phyloP scores from a whole-genome alignment of 2,797 vertebrate species.

The Coreius guichenoti region DNA sequence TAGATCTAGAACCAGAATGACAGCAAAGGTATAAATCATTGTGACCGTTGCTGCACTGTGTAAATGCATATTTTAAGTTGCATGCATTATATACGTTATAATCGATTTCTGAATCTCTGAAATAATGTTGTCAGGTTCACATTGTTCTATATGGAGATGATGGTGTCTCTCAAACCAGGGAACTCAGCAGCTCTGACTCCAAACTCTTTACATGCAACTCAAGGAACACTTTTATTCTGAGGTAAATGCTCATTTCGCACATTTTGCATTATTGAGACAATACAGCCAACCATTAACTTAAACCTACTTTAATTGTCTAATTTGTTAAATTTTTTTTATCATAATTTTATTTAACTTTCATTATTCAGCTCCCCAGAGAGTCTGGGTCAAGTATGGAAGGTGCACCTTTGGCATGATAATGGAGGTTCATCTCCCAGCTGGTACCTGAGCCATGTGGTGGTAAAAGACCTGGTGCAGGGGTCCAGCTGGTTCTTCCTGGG shows the following conservation, averaged over 20 bases:
- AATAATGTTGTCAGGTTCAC: slow-evolving; percentile 76
- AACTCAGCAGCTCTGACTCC: slow-evolving; percentile 77
- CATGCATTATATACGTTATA: not conserved
- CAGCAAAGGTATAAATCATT: slow-evolving; percentile 77
- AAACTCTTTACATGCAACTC: slow-evolving; percentile 82
- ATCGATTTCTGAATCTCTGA: not conserved
- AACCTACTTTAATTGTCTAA: not conserved
- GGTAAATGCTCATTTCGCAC: slow-evolving; percentile 68
- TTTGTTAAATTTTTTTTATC: not conserved
- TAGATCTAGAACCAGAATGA: slow-evolving; percentile 75
- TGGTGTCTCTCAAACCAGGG: slow-evolving; percentile 79
- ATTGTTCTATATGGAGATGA: slow-evolving; percentile 80
- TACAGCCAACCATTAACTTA: not conserved
- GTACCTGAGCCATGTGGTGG: slow-evolving; percentile 80
- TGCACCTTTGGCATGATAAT: slow-evolving; percentile 85
- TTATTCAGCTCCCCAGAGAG: slow-evolving; percentile 72
- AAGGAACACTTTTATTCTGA: slow-evolving; percentile 83
- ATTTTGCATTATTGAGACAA: not conserved
- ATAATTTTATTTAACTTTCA: not conserved
- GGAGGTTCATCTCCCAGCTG: slow-evolving; percentile 78
- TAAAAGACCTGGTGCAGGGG: slow-evolving; percentile 70
- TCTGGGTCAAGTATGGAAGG: slow-evolving; percentile 78
- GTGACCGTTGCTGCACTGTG: too few species aligned
- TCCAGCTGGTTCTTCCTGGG: slow-evolving; percentile 78
- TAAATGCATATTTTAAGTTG: not conserved